Conservation (phyloP, 35 echinoderm and acorn worm species). For the Diadema setosum region DNA sequence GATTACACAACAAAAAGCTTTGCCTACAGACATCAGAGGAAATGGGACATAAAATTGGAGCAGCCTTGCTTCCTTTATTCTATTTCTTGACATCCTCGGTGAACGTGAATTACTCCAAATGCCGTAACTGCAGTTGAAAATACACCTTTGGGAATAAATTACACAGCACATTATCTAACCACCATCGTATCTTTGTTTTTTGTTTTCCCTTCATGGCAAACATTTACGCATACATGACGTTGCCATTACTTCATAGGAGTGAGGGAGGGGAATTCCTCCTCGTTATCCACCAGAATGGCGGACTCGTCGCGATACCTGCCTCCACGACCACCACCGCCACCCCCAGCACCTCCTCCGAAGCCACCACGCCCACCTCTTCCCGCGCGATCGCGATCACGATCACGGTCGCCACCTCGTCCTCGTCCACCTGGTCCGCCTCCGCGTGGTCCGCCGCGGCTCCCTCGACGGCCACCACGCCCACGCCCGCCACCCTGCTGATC, state of each 20-base stretch:
- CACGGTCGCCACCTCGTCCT: slow-evolving; percentile 20
- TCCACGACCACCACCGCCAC: slow-evolving; percentile 35
- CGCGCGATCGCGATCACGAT: slow-evolving; percentile 27
- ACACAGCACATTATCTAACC: background rate
- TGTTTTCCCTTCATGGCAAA: background rate
- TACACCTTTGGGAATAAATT: background rate
- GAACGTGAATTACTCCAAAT: too few species aligned
- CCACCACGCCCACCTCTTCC: slow-evolving; percentile 18
- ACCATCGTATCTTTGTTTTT: background rate
- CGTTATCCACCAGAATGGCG: slow-evolving; percentile 52
- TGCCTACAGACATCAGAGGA: too few species aligned
- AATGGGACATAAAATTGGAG: too few species aligned
- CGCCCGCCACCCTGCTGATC: slow-evolving; percentile 50
- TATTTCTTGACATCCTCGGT: too few species aligned
- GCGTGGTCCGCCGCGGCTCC: background rate
- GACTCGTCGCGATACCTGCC: slow-evolving; percentile 18
- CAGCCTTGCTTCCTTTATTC: too few species aligned
- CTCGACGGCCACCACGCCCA: slow-evolving; percentile 32
- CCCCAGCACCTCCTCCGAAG: slow-evolving; percentile 24
- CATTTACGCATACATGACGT: background rate
- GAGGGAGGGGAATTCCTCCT: slow-evolving; percentile 87
- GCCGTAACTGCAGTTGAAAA: background rate
- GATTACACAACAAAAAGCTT: too few species aligned
- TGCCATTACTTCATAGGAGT: slow-evolving; percentile 7
- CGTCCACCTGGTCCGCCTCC: background rate